phyloP scores from a whole-genome alignment of 2,888 invertebrate genomes.

The Epinotia ramella region DNA sequence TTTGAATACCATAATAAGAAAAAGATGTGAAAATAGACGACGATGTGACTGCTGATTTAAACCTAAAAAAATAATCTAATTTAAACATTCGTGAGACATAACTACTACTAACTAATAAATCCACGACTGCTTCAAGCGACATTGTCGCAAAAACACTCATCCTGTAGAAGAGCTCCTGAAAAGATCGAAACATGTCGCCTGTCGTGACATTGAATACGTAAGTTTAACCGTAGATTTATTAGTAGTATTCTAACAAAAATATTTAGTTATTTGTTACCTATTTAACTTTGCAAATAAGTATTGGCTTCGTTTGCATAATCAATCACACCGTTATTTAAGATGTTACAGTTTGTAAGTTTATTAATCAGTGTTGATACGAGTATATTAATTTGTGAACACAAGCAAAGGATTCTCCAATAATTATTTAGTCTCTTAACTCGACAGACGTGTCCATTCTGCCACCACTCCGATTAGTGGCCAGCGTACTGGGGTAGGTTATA shows the following conservation, averaged over 20 bases:
- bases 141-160: too few relatives aligned
- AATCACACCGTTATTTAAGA: background rate
- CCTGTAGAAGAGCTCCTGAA: too few relatives aligned
- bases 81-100: too few relatives aligned
- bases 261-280: background rate
- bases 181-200: too few relatives aligned
- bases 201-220: too few relatives aligned
- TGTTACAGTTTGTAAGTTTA: background rate
- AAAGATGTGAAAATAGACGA: too few relatives aligned
- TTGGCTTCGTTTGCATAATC: background rate
- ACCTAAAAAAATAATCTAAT: background rate
- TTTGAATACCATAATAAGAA: background rate
- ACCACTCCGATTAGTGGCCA: slow-evolving; percentile 35
- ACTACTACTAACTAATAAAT: too few relatives aligned
- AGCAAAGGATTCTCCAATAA: slow-evolving; percentile 24
- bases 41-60: background rate
- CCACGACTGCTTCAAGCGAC: too few relatives aligned
- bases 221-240: too few relatives aligned
- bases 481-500: slow-evolving; percentile 12
- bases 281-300: background rate
- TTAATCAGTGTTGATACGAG: slow-evolving; percentile 3
- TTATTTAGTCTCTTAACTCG: slow-evolving; percentile 36
- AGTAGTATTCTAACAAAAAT: background rate
- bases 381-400: slow-evolving; percentile 23
- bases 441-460: slow-evolving; percentile 37